phyloP scores from a whole-genome alignment of 2,888 invertebrate species.

The Drosophila cognata region DNA sequence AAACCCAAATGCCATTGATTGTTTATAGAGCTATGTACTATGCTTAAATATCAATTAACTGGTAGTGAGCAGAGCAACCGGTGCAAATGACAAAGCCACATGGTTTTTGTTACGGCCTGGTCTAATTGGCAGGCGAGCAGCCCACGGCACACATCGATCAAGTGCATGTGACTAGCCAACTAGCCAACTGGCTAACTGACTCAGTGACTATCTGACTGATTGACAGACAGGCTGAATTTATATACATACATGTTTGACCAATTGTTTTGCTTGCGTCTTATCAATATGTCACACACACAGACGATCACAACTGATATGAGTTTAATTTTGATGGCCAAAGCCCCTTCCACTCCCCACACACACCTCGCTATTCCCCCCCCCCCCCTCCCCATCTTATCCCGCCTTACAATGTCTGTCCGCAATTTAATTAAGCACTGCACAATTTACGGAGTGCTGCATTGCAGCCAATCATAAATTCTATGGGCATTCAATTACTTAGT shows the following conservation, averaged over 20 bases:
- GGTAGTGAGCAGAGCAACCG: conserved; percentile 13
- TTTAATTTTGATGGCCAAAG: conserved; percentile 46
- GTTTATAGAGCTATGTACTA: conserved; percentile 51
- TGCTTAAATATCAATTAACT: conserved; percentile 73
- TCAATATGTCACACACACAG: conserved; percentile 51
- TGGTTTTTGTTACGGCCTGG: conserved; percentile 20
- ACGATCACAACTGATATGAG: conserved; percentile 58
- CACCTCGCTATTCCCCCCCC: not conserved
- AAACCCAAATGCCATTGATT: conserved; percentile 59
- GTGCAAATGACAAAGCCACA: conserved; percentile 31
- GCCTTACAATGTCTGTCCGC: conserved; percentile 15
- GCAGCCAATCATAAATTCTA: conserved; percentile 66
- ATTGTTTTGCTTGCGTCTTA: conserved; percentile 35
- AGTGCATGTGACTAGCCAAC: conserved; percentile 59
- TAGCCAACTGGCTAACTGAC: not conserved
- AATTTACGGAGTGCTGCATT: conserved; percentile 62
- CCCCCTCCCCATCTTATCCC: not conserved
- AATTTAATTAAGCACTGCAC: conserved; percentile 68
- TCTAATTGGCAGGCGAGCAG: conserved; percentile 44
- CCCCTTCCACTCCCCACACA: not conserved
- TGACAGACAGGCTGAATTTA: not conserved
- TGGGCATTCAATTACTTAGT: conserved; percentile 63
- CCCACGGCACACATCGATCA: conserved; percentile 57
- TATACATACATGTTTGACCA: conserved; percentile 26
- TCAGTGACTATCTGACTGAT: conserved; percentile 4